Percentiles rank a stretch among this genome's conserved stretches.
Conservation (phyloP, 2,888 invertebrate species). For the Stenodema calcarata region DNA sequence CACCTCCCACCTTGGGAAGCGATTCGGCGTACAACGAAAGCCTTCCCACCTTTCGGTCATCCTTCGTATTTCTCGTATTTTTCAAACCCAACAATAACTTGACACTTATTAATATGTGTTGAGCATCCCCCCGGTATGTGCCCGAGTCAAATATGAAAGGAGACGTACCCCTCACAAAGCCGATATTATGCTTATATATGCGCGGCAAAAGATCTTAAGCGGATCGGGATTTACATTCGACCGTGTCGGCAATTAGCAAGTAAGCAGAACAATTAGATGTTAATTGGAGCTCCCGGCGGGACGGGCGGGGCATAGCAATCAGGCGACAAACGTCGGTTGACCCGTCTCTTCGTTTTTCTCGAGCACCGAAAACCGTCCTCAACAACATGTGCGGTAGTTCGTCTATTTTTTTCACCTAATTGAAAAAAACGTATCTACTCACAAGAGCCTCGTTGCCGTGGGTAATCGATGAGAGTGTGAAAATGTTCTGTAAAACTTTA, state of each 20-base stretch:
- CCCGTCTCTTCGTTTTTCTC: not conserved
- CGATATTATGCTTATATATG: constrained; percentile 12
- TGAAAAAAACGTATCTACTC: not conserved
- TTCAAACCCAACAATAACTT: not conserved
- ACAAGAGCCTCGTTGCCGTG: not conserved
- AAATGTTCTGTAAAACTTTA: not conserved
- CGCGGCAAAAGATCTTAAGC: constrained; percentile 41
- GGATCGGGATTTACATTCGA: constrained; percentile 39
- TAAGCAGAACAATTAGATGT: constrained; percentile 49
- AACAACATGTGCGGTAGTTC: not conserved
- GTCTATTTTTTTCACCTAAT: not conserved
- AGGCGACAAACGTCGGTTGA: not conserved
- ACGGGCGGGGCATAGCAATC: constrained; percentile 3
- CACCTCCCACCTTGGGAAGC: no score
- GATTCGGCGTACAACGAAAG: not conserved
- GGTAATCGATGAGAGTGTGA: not conserved
- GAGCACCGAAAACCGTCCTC: not conserved
- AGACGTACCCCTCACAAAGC: not conserved
- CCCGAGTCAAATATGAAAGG: not conserved
- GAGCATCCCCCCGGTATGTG: not conserved
- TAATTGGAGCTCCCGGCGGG: constrained; percentile 26
- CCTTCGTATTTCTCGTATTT: not conserved
- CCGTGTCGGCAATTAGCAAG: constrained; percentile 49
- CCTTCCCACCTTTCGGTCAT: not conserved
- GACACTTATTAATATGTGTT: not conserved